Evolutionary conservation across 1,140 invertebrate genomes (phyloP).

Genomic region (Tetranychus urticae): DNA sequence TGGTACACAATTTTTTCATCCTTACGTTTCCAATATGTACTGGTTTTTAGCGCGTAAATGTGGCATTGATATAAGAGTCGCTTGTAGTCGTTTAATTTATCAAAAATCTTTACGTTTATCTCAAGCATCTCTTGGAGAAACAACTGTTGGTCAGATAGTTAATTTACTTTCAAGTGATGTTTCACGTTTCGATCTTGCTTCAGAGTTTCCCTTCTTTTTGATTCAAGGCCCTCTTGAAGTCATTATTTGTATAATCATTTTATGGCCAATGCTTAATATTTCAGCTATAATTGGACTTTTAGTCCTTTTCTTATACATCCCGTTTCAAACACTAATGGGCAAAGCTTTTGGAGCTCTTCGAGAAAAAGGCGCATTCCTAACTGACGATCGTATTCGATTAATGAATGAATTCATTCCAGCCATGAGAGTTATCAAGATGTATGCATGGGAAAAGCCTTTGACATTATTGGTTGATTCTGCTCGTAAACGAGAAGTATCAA

Average conservation of each 20-base stretch:
- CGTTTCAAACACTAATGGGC: constrained; percentile 53
- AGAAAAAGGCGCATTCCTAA: constrained; percentile 4
- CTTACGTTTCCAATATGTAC: constrained; percentile 46
- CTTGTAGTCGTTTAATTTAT: constrained; percentile 28
- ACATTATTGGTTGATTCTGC: constrained; percentile 32
- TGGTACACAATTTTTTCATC: constrained; percentile 28
- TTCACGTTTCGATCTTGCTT: constrained; percentile 16
- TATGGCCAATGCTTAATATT: constrained; percentile 28
- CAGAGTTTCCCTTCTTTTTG: constrained; percentile 26
- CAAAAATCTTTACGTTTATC: constrained; percentile 27
- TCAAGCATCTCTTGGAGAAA: constrained; percentile 39
- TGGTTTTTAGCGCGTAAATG: constrained; percentile 36
- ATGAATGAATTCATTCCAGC: constrained; percentile 76
- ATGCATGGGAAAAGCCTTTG: constrained; percentile 60
- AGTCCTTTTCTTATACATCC: constrained; percentile 51
- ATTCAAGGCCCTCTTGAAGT: constrained; percentile 47
- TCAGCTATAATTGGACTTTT: constrained; percentile 38
- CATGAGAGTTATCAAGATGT: constrained; percentile 55
- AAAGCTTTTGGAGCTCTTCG: constrained; percentile 3
- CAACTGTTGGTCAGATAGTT: constrained; percentile 62
- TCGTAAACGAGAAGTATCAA: constrained; percentile 35
- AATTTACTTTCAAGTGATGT: constrained; percentile 72
- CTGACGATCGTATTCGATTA: constrained; percentile 7
- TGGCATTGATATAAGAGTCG: constrained; percentile 24
- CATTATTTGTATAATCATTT: constrained; percentile 40